Conservation (phyloP, 2,797 vertebrate genomes). For the Perdix hodgsoniae region DNA sequence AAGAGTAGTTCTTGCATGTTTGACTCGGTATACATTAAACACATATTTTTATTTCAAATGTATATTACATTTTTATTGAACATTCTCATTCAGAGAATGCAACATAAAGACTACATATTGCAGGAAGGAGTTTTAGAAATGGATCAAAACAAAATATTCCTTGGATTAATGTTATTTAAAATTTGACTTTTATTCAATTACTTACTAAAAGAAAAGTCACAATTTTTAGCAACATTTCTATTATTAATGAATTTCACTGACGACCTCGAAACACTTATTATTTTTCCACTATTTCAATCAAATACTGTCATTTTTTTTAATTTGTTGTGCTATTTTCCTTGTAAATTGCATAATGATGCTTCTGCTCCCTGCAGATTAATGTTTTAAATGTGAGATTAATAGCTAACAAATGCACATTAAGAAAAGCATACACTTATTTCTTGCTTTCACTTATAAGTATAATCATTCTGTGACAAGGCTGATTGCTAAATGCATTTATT, state of each 20-base stretch:
- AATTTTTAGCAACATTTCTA: background rate
- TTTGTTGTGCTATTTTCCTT: background rate
- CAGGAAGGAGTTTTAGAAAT: background rate
- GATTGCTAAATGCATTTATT: too few relatives aligned
- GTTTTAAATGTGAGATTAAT: conserved; percentile 5
- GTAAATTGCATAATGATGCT: background rate
- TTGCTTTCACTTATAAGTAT: background rate
- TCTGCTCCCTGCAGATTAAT: background rate
- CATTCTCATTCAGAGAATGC: background rate
- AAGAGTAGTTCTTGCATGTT: background rate
- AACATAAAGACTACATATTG: background rate
- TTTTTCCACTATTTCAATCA: background rate
- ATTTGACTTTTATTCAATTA: background rate
- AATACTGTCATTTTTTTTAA: background rate
- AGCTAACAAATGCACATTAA: background rate
- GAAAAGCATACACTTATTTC: background rate
- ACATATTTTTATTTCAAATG: background rate
- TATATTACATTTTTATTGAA: background rate
- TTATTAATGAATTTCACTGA: background rate
- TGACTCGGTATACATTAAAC: background rate
- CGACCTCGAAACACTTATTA: background rate
- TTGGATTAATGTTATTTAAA: background rate
- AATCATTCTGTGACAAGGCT: background rate
- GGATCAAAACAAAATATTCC: background rate
- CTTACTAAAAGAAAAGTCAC: background rate